A percentile compares a stretch with the other conserved stretches of the same genome.
These are phyloP conservation scores for Vanessa atalanta DNA, from an alignment of 1,140 invertebrate species.

Conservation along the genomic window DNA sequence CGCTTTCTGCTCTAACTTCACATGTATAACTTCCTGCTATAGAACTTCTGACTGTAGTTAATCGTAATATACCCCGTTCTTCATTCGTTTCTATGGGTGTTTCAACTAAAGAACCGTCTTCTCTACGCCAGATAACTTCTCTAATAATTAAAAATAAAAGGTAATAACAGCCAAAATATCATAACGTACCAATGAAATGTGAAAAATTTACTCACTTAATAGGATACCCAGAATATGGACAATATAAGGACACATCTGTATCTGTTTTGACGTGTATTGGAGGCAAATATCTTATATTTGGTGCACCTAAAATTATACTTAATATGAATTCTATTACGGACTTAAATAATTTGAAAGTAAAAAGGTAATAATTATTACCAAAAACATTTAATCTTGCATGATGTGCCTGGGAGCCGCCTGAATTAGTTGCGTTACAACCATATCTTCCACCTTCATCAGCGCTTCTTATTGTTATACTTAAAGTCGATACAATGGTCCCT, in stretches of 20 bases:
- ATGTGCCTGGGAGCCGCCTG: conserved; percentile 69
- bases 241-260: conserved; percentile 87
- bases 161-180: neutral
- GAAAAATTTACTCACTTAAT: conserved; percentile 79
- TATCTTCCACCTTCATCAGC: conserved; percentile 74
- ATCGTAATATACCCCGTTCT: conserved; percentile 62
- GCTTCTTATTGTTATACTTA: conserved; percentile 70
- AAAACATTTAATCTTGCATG: conserved; percentile 72
- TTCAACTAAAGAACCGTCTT: conserved; percentile 68
- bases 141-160: conserved; percentile 36
- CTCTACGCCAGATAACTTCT: conserved; percentile 70
- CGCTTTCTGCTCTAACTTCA: conserved; percentile 72
- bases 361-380: conserved; percentile 47
- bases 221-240: conserved; percentile 93
- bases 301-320: conserved; percentile 84
- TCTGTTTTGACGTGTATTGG: conserved; percentile 92
- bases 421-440: conserved; percentile 73
- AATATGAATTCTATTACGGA: too few species aligned
- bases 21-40: conserved; percentile 70
- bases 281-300: conserved; percentile 88
- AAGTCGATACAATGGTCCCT: conserved; percentile 70
- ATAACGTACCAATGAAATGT: neutral
- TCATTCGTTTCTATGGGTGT: conserved; percentile 53
- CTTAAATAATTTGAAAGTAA: too few species aligned
- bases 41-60: conserved; percentile 59